phyloP scores from a whole-genome alignment of 2,113 vertebrate genomes.

The mouse (Mus musculus) region GRCm39 chr2:72330001-72330500 shows the following conservation, averaged over 20 bases:
- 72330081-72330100: slow-evolving; percentile 23
- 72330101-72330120: slow-evolving; percentile 37
- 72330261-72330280: neutral
- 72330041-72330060: neutral
- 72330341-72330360: neutral
- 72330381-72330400: neutral
- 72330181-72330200: neutral
- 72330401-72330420: rapidly evolving
- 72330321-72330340: too few relatives aligned
- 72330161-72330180: neutral
- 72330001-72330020: neutral
- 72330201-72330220: neutral
- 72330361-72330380: neutral
- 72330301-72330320: neutral
- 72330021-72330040: neutral
- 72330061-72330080: neutral
- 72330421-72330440: neutral
- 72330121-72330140: slow-evolving; percentile 7
- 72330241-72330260: neutral
- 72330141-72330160: slow-evolving; percentile 59
- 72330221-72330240: slow-evolving; percentile 14
- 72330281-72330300: neutral
- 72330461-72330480: slow-evolving; percentile 45
- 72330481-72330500: neutral
- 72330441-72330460: neutral